phyloP scores from a whole-genome alignment of 2,797 vertebrate genomes.

The Brachyrhaphis roseni region DNA sequence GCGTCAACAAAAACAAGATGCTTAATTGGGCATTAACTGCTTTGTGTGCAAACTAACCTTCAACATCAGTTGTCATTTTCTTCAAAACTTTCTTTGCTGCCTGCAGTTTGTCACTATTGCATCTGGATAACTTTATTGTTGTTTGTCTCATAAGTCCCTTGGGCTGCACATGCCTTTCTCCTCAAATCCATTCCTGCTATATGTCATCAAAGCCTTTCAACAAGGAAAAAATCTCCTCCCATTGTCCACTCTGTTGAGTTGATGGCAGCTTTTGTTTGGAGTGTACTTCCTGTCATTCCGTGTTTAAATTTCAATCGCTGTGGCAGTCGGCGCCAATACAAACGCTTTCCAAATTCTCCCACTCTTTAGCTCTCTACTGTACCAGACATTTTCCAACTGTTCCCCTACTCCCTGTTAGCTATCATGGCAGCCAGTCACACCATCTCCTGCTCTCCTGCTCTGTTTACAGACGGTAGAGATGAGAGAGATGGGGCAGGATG shows the following conservation, averaged over 20 bases:
- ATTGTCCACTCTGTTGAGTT: constrained; percentile 23
- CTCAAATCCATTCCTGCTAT: constrained; percentile 20
- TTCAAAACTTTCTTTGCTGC: constrained; percentile 3
- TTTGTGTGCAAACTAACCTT: constrained; percentile 9
- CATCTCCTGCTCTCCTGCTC: constrained; percentile 84
- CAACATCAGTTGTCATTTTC: constrained; percentile 4
- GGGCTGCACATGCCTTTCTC: constrained; percentile 14
- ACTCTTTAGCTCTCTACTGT: constrained; percentile 49
- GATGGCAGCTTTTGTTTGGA: constrained; percentile 19
- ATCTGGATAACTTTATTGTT: constrained; percentile 12
- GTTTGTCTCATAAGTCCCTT: constrained; percentile 13
- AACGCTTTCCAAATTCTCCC: constrained; percentile 39
- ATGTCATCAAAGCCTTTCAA: constrained; percentile 8
- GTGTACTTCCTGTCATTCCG: constrained; percentile 2
- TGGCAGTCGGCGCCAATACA: constrained; percentile 7
- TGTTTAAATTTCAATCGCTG: constrained; percentile 1
- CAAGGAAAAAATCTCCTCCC: not conserved
- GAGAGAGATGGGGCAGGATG: constrained; percentile 93
- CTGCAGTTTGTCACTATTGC: constrained; percentile 4
- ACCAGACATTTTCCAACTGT: constrained; percentile 39
- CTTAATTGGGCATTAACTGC: constrained; percentile 4
- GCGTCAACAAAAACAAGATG: not conserved
- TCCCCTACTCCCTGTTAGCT: constrained; percentile 53
- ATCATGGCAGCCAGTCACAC: constrained; percentile 75
- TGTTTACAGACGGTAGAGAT: constrained; percentile 94